phyloP scores from a whole-genome alignment of 1,140 invertebrate species.

The Muscidifurax raptorellus region DNA sequence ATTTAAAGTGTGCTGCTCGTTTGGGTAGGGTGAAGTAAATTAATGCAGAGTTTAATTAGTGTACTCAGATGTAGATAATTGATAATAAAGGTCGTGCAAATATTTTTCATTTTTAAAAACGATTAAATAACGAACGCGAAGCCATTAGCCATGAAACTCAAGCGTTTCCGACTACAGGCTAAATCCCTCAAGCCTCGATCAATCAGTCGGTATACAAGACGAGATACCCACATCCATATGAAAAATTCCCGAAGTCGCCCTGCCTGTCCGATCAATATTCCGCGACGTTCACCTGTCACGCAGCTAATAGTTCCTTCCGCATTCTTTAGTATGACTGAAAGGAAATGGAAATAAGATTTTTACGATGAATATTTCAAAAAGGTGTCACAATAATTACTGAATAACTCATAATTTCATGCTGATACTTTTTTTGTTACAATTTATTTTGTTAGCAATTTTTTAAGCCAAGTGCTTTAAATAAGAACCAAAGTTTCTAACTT shows the following conservation, averaged over 20 bases:
- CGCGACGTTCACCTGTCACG: background rate
- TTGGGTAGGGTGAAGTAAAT: too few relatives aligned
- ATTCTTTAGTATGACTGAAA: too few relatives aligned
- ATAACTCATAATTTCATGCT: too few relatives aligned
- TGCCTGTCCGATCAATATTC: background rate
- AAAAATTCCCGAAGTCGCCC: slow-evolving; percentile 14
- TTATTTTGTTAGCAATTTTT: background rate
- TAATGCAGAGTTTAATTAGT: too few relatives aligned
- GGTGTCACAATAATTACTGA: too few relatives aligned
- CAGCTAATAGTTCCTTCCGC: background rate
- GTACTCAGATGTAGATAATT: too few relatives aligned
- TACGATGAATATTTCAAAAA: too few relatives aligned
- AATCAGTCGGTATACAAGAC: background rate
- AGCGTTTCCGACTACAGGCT: background rate
- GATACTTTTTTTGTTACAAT: too few relatives aligned
- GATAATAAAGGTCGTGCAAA: background rate
- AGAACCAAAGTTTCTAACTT: background rate
- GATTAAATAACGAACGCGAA: too few relatives aligned
- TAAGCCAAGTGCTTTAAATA: background rate
- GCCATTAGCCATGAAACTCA: too few relatives aligned
- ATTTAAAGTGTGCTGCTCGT: too few relatives aligned
- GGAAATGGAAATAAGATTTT: too few relatives aligned
- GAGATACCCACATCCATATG: background rate
- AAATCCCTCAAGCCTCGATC: slow-evolving; percentile 13
- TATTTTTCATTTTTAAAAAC: background rate